Evolutionary conservation across 2,797 vertebrate species (phyloP).

Genomic region (Argentina silus): DNA sequence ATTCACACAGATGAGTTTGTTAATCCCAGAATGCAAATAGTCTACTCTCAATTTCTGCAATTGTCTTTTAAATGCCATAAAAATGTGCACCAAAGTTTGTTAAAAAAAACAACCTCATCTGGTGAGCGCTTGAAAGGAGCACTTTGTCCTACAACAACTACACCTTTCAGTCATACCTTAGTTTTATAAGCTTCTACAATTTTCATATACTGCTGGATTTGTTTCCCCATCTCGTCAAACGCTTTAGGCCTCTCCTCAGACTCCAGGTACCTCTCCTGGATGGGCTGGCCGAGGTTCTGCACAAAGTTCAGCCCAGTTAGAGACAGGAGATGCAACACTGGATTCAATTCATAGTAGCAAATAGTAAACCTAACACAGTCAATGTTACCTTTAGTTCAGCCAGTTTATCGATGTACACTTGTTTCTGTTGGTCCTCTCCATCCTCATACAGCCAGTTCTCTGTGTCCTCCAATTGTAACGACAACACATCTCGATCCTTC

Average conservation of each 20-base stretch:
- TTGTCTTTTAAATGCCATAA: too few relatives aligned
- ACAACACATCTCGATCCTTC: slow-evolving; percentile 90
- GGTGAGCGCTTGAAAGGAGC: too few relatives aligned
- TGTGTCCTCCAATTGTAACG: slow-evolving; percentile 93
- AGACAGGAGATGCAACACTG: background rate
- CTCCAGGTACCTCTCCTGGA: slow-evolving; percentile 85
- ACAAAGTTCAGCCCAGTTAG: background rate
- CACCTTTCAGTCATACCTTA: slow-evolving; percentile 80
- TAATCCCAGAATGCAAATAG: too few relatives aligned
- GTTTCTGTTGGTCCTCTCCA: slow-evolving; percentile 97
- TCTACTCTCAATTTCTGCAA: too few relatives aligned
- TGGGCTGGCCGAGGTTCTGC: slow-evolving; percentile 90
- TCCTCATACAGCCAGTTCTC: slow-evolving; percentile 98
- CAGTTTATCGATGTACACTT: slow-evolving; percentile 96
- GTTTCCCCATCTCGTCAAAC: slow-evolving; percentile 92
- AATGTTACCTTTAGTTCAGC: slow-evolving; percentile 87
- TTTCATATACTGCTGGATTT: slow-evolving; percentile 96
- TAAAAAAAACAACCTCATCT: too few relatives aligned
- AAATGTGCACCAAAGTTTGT: too few relatives aligned
- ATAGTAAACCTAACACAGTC: background rate
- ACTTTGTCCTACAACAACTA: too few relatives aligned
- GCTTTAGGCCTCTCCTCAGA: slow-evolving; percentile 92
- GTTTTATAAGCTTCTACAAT: slow-evolving; percentile 88
- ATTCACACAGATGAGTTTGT: too few relatives aligned
- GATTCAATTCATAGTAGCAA: background rate